These are phyloP conservation scores for Drosophila sordidula DNA, from an alignment of 2,888 invertebrate genomes.

Conservation along the genomic window DNA sequence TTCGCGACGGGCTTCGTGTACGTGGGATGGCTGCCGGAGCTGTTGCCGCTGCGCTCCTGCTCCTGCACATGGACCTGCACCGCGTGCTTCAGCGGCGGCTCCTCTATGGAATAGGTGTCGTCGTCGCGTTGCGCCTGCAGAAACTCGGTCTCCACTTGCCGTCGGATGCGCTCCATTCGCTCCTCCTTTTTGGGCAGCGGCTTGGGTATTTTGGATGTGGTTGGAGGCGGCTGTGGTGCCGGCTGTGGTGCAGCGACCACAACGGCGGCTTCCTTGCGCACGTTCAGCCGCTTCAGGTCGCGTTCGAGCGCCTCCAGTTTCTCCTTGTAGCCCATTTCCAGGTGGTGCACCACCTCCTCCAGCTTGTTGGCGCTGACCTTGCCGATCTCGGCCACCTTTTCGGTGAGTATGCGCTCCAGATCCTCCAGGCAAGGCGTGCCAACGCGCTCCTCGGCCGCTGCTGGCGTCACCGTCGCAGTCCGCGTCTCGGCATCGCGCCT, in stretches of 20 bases:
- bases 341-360: conserved; percentile 71
- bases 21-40: conserved; percentile 58
- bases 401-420: conserved; percentile 70
- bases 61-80: conserved; percentile 38
- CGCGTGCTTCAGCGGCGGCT: conserved; percentile 23
- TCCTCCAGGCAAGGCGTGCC: conserved; percentile 69
- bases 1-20: conserved; percentile 33
- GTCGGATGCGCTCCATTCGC: conserved; percentile 55
- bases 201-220: conserved; percentile 65
- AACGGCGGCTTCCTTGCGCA: conserved; percentile 6
- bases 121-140: conserved; percentile 54
- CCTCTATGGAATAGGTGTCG: conserved; percentile 70
- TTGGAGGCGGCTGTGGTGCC: not conserved
- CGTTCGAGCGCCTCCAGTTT: conserved; percentile 73
- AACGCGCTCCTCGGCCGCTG: conserved; percentile 38
- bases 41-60: conserved; percentile 37
- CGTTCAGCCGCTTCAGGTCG: conserved; percentile 61
- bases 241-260: not conserved
- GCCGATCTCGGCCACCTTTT: conserved; percentile 79
- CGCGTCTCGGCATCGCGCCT: conserved; percentile 31
- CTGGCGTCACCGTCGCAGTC: conserved; percentile 1
- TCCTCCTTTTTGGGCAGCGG: conserved; percentile 41
- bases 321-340: conserved; percentile 76
- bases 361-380: conserved; percentile 71
- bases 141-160: conserved; percentile 67